Percentiles rank a stretch among this genome's conserved stretches.
Evolutionary conservation across 1,140 invertebrate species (phyloP).

Genomic region (Cotesia chilonis): DNA sequence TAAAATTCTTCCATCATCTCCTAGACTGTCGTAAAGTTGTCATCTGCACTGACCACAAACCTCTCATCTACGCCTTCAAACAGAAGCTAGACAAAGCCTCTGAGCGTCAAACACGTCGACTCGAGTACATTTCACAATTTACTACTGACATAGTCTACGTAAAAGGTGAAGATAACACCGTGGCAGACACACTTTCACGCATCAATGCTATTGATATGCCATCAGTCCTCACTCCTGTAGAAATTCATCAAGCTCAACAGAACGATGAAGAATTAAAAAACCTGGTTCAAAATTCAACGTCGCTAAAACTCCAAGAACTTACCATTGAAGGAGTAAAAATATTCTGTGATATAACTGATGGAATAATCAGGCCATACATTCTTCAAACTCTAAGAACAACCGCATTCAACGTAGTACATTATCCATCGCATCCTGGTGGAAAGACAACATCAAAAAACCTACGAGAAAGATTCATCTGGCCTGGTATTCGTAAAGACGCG

Average conservation of each 20-base stretch:
- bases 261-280: constrained; percentile 40
- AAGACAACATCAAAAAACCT: constrained; percentile 40
- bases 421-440: constrained; percentile 44
- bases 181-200: constrained; percentile 47
- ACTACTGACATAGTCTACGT: constrained; percentile 46
- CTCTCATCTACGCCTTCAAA: constrained; percentile 39
- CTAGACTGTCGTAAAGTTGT: constrained; percentile 16
- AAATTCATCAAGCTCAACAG: constrained; percentile 41
- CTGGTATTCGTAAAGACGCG: constrained; percentile 40
- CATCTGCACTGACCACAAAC: constrained; percentile 43
- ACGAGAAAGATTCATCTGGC: constrained; percentile 46
- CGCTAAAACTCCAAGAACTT: constrained; percentile 27
- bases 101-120: constrained; percentile 37
- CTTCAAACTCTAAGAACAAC: constrained; percentile 35
- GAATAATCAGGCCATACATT: constrained; percentile 42
- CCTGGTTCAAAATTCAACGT: constrained; percentile 20
- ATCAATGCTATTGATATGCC: constrained; percentile 36
- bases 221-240: constrained; percentile 15
- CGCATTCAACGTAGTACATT: constrained; percentile 38
- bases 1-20: constrained; percentile 37
- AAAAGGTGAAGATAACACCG: constrained; percentile 45
- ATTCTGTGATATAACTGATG: constrained; percentile 37
- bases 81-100: constrained; percentile 23
- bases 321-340: constrained; percentile 30
- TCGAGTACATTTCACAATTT: constrained; percentile 48